phyloP scores from a whole-genome alignment of 2,113 vertebrate species.

The Prinia subflava region DNA sequence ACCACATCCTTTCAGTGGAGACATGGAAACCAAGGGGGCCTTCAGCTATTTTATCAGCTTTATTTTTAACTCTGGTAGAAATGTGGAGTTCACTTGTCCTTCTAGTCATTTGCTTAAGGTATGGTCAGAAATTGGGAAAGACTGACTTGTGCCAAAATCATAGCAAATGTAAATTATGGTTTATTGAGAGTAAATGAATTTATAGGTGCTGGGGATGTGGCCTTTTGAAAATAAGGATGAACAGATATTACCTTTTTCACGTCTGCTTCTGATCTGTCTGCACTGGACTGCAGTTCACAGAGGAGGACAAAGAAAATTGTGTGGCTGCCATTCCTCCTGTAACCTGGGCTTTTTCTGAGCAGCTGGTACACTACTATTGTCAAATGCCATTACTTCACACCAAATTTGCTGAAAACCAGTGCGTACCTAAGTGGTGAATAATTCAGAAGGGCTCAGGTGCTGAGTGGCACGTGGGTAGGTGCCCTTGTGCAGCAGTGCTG shows the following conservation, averaged over 20 bases:
- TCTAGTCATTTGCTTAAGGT: background rate
- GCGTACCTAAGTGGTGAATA: background rate
- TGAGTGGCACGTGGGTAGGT: background rate
- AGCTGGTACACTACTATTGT: background rate
- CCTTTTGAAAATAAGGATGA: background rate
- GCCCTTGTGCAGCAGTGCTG: no score
- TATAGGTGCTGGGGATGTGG: background rate
- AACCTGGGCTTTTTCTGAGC: background rate
- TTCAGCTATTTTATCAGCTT: background rate
- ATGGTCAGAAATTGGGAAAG: background rate
- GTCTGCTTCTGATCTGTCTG: background rate
- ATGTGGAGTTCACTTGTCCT: background rate
- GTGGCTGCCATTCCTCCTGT: background rate
- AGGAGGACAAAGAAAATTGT: background rate
- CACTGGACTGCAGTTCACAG: background rate
- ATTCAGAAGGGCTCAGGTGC: background rate
- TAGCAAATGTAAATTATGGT: background rate
- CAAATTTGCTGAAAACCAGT: background rate
- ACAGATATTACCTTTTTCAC: background rate
- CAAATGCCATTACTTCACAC: background rate
- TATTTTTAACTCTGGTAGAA: slow-evolving; percentile 52
- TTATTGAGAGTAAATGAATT: background rate
- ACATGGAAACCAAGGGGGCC: background rate
- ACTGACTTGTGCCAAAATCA: background rate
- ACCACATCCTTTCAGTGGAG: slow-evolving; percentile 5